These are phyloP conservation scores for Elachura formosa DNA, from an alignment of 2,113 vertebrate species.

Conservation along the genomic window DNA sequence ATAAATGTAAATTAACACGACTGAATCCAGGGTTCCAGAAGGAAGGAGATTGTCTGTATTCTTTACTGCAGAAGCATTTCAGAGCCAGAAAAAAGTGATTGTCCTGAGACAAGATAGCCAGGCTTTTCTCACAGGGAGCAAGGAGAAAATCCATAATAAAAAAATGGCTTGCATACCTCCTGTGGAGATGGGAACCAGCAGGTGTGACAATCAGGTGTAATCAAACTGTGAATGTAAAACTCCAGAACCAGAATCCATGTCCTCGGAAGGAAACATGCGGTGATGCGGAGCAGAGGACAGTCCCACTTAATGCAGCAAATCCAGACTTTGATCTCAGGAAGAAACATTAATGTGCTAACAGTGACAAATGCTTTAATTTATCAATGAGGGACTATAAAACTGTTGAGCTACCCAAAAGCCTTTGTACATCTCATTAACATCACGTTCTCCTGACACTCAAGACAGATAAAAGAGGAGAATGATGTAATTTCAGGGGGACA, in stretches of 20 bases:
- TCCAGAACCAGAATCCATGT: not conserved
- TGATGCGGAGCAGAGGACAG: not conserved
- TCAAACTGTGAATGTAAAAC: not conserved
- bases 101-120: not conserved
- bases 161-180: not conserved
- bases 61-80: not conserved
- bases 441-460: not conserved
- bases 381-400: slow-evolving; percentile 33
- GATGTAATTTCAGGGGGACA: not conserved
- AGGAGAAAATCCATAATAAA: not conserved
- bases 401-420: not conserved
- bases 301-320: not conserved
- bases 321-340: slow-evolving; percentile 22
- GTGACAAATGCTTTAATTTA: slow-evolving; percentile 42
- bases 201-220: not conserved
- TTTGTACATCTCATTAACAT: slow-evolving; percentile 43
- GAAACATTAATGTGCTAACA: slow-evolving; percentile 8
- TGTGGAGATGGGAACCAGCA: not conserved
- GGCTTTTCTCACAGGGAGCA: not conserved
- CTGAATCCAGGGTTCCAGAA: not conserved
- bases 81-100: not conserved
- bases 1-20: slow-evolving; percentile 26
- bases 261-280: fast-evolving
- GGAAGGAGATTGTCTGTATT: not conserved
- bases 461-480: slow-evolving; percentile 7